phyloP scores from a whole-genome alignment of 2,113 vertebrate genomes.

The Callospermophilus lateralis region DNA sequence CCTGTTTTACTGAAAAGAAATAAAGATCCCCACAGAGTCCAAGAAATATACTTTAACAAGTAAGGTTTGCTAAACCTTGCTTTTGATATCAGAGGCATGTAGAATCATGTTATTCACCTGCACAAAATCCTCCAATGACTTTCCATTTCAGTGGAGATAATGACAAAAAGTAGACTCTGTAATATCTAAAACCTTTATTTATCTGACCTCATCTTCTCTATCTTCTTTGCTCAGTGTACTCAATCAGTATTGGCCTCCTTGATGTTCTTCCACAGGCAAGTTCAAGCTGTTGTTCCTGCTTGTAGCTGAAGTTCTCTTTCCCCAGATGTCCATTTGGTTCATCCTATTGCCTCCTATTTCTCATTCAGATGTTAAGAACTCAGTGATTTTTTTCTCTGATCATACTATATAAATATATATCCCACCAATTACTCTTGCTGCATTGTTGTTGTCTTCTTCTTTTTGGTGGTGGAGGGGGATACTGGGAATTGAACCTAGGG shows the following conservation, averaged over 20 bases:
- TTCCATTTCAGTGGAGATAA: not conserved
- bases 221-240: not conserved
- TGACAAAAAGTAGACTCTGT: not conserved
- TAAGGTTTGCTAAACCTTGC: not conserved
- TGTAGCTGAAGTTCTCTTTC: not conserved
- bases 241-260: not conserved
- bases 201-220: not conserved
- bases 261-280: not conserved
- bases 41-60: not conserved
- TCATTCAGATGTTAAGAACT: not conserved
- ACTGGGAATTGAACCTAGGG: too few relatives aligned
- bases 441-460: rapidly evolving
- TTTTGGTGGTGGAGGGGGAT: too few relatives aligned
- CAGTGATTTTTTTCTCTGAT: not conserved
- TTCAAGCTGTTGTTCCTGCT: not conserved
- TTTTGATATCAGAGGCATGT: not conserved
- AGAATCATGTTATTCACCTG: not conserved
- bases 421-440: not conserved
- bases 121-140: not conserved
- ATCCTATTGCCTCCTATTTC: not conserved
- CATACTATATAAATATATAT: not conserved
- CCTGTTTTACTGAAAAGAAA: not conserved
- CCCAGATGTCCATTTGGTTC: not conserved
- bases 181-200: not conserved
- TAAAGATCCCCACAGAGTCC: not conserved